phyloP scores from a whole-genome alignment of 2,797 vertebrate genomes.

The Halcyon chelicuti region DNA sequence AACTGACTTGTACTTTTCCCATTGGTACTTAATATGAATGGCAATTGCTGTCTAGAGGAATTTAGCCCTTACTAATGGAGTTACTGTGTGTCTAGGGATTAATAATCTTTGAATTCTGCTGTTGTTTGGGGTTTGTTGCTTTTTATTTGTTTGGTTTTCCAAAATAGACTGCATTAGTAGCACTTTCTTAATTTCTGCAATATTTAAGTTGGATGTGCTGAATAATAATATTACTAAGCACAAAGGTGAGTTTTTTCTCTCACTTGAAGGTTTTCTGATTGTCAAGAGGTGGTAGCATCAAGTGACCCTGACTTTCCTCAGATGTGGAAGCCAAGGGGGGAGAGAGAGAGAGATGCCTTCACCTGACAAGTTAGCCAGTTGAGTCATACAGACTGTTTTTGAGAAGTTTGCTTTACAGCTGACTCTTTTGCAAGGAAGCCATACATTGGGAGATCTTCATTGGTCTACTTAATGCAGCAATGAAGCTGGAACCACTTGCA shows the following conservation, averaged over 20 bases:
- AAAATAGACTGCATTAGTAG: not conserved
- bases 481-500: not conserved
- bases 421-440: not conserved
- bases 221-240: not conserved
- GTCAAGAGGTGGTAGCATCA: not conserved
- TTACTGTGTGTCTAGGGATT: not conserved
- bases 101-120: not conserved
- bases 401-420: not conserved
- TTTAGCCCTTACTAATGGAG: not conserved
- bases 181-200: not conserved
- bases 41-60: not conserved
- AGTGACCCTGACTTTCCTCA: not conserved
- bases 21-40: not conserved
- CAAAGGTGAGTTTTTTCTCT: not conserved
- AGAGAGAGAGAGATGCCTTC: not conserved
- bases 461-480: not conserved
- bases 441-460: not conserved
- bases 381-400: not conserved
- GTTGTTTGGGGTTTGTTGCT: no score
- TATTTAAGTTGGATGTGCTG: not conserved
- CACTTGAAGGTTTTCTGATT: not conserved
- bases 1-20: not conserved
- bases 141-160: not conserved
- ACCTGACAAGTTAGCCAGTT: not conserved
- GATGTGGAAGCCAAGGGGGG: not conserved